Evolutionary conservation across 2,797 vertebrate genomes (phyloP).

Genomic region (Phalloptychus januarius): DNA sequence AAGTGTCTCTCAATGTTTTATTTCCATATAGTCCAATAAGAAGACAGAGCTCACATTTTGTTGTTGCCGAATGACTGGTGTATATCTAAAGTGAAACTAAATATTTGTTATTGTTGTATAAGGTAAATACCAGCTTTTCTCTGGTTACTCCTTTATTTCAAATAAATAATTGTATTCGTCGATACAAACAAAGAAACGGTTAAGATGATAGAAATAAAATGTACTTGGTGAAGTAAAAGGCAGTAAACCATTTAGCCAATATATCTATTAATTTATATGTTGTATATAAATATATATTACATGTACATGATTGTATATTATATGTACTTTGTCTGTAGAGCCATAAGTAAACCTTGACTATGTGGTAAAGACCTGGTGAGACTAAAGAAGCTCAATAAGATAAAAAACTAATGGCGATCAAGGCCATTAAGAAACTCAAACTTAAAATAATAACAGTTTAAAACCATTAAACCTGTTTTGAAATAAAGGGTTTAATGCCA

Average conservation of each 20-base stretch:
- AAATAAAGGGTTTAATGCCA: not conserved
- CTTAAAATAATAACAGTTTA: not conserved
- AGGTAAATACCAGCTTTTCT: not conserved
- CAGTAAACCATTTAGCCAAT: not conserved
- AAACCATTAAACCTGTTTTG: not conserved
- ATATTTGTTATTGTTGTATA: not conserved
- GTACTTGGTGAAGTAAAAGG: not conserved
- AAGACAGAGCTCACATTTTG: not conserved
- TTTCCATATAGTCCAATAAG: not conserved
- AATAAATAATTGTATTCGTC: not conserved
- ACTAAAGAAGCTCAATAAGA: not conserved
- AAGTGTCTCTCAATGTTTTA: constrained; percentile 1
- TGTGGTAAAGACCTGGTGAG: not conserved
- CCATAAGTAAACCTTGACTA: not conserved
- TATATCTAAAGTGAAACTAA: not conserved
- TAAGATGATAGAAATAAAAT: not conserved
- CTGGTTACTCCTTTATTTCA: not conserved
- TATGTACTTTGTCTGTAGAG: not conserved
- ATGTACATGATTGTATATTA: not conserved
- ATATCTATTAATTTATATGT: not conserved
- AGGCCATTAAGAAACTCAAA: not conserved
- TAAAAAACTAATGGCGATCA: not conserved
- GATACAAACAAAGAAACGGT: not conserved
- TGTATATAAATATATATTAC: not conserved
- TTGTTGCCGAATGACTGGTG: not conserved